These are phyloP conservation scores for Syrista parreyssii DNA, from an alignment of 2,888 invertebrate species.

Conservation along the genomic window DNA sequence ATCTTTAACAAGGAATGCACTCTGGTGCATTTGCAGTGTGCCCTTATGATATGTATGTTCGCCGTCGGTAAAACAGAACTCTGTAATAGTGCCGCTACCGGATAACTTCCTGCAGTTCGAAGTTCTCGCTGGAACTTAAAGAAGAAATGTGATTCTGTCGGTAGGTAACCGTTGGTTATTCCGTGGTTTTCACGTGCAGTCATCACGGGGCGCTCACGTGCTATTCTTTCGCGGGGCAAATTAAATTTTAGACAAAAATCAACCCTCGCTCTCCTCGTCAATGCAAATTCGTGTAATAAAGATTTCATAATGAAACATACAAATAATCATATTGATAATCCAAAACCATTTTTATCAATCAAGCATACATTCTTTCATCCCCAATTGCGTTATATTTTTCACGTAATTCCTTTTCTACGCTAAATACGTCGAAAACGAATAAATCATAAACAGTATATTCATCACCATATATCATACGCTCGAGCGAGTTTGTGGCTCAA, in stretches of 20 bases:
- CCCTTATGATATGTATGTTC: neutral
- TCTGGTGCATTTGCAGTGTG: neutral
- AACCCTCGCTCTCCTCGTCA: neutral
- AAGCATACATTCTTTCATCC: too few relatives aligned
- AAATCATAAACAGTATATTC: neutral
- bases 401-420: too few relatives aligned
- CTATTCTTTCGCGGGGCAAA: neutral
- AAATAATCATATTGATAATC: neutral
- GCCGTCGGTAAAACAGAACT: neutral
- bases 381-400: too few relatives aligned
- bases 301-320: neutral
- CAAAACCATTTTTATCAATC: neutral
- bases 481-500: neutral
- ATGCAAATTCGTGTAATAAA: neutral
- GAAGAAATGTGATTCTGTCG: neutral
- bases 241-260: neutral
- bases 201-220: neutral
- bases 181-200: neutral
- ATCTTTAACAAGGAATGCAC: neutral
- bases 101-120: neutral
- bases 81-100: neutral
- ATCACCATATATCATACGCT: neutral
- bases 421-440: neutral
- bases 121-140: neutral
- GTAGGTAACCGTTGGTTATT: neutral